Conservation (phyloP, 2,888 invertebrate species). For the Proisotoma minuta region DNA sequence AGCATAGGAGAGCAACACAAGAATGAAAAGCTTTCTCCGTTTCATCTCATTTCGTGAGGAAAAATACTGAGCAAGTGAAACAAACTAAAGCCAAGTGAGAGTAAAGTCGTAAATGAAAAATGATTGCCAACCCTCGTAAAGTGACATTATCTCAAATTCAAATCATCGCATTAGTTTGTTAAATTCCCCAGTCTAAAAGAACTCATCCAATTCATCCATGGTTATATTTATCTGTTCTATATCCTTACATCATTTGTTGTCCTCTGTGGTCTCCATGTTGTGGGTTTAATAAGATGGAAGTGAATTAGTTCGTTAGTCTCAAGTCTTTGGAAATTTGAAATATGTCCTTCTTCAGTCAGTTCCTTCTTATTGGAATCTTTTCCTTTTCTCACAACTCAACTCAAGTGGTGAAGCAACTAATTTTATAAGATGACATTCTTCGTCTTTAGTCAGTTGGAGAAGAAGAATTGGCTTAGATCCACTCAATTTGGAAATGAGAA, state of each 20-base stretch:
- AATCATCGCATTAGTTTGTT: constrained; percentile 45
- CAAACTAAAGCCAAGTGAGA: too few species aligned
- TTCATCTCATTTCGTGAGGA: too few species aligned
- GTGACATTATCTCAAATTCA: constrained; percentile 46
- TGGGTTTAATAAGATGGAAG: too few species aligned
- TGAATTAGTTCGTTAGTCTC: constrained; percentile 25
- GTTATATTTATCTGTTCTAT: too few species aligned
- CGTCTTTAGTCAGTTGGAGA: not conserved
- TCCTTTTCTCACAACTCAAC: not conserved
- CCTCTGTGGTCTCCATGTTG: too few species aligned
- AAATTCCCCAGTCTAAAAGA: constrained; percentile 24
- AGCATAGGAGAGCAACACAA: too few species aligned
- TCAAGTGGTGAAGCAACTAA: too few species aligned
- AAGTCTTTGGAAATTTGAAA: constrained; percentile 13
- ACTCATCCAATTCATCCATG: too few species aligned
- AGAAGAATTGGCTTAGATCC: constrained; percentile 2
- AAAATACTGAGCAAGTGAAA: too few species aligned
- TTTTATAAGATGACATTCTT: too few species aligned
- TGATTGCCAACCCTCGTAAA: constrained; percentile 35
- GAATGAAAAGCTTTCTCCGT: too few species aligned
- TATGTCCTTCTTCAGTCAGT: not conserved
- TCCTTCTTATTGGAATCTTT: constrained; percentile 9
- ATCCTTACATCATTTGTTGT: too few species aligned
- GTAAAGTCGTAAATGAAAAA: constrained; percentile 36
- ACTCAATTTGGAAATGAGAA: constrained; percentile 12